phyloP scores from a whole-genome alignment of 35 echinoderm and acorn worm species.

The Amphiura filiformis region DNA sequence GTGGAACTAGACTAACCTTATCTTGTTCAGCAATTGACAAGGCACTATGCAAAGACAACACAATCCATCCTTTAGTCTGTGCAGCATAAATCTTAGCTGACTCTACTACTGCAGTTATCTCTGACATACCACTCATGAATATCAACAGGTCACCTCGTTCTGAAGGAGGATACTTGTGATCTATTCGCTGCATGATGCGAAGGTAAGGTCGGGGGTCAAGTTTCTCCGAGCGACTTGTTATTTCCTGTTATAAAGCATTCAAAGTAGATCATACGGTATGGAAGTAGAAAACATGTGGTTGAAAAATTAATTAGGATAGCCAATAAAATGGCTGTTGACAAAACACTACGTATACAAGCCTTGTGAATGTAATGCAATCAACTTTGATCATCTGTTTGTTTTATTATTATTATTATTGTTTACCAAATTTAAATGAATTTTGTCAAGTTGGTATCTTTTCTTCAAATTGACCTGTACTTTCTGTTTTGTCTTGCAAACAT shows the following conservation, averaged over 20 bases:
- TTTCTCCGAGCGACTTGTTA: conserved; percentile 62
- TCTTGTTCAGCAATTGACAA: conserved; percentile 94
- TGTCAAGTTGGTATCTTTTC: no score
- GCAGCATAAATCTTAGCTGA: conserved; percentile 82
- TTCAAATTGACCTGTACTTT: no score
- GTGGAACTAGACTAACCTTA: conserved; percentile 75
- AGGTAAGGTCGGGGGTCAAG: conserved; percentile 92
- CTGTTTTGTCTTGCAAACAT: no score
- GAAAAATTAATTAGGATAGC: no score
- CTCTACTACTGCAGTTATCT: conserved; percentile 83
- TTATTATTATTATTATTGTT: no score
- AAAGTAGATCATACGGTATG: no score
- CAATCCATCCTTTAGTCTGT: conserved; percentile 86
- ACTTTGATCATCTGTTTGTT: no score
- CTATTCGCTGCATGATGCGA: conserved; percentile 93
- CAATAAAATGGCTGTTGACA: no score
- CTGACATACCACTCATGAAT: conserved; percentile 94
- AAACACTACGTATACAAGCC: no score
- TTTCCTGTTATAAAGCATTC: conserved; percentile 59
- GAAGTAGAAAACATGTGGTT: no score
- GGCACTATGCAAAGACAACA: conserved; percentile 84
- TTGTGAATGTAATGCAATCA: no score
- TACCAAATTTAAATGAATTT: no score
- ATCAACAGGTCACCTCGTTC: conserved; percentile 92
- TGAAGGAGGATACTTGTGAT: conserved; percentile 85